Evolutionary conservation across 2,113 vertebrate species (phyloP).

Genomic region (Perca schrenkii): DNA sequence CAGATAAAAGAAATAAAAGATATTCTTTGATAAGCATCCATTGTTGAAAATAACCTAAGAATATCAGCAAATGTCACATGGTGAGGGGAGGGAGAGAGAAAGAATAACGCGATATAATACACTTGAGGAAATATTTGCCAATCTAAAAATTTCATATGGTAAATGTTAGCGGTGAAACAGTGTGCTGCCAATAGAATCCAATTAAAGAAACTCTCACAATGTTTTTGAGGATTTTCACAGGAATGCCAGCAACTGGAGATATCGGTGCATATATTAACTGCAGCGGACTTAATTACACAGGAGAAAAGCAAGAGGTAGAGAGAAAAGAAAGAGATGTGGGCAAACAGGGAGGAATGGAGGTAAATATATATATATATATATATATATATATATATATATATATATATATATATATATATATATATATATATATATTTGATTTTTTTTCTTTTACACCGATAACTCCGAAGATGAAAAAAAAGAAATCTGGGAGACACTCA

Average conservation of each 20-base stretch:
- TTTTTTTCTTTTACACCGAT: slow-evolving; percentile 31
- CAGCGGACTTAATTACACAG: slow-evolving; percentile 66
- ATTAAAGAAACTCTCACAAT: slow-evolving; percentile 66
- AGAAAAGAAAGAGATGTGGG: slow-evolving; percentile 25
- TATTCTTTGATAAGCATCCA: slow-evolving; percentile 45
- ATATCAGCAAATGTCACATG: slow-evolving; percentile 72
- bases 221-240: slow-evolving; percentile 69
- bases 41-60: slow-evolving; percentile 61
- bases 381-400: too few species aligned
- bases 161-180: slow-evolving; percentile 66
- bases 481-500: slow-evolving; percentile 64
- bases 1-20: slow-evolving; percentile 45
- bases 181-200: slow-evolving; percentile 64
- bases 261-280: slow-evolving; percentile 70
- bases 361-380: neutral
- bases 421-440: too few species aligned
- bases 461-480: slow-evolving; percentile 43
- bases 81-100: neutral
- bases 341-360: slow-evolving; percentile 40
- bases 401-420: too few species aligned
- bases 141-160: slow-evolving; percentile 66
- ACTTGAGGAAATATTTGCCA: slow-evolving; percentile 69
- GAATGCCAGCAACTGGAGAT: slow-evolving; percentile 60
- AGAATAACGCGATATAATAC: slow-evolving; percentile 30
- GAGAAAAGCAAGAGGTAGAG: slow-evolving; percentile 27